Base-by-base conservation (phyloP, 2,113 vertebrate genomes). In the Mustela nigripes region DNA sequence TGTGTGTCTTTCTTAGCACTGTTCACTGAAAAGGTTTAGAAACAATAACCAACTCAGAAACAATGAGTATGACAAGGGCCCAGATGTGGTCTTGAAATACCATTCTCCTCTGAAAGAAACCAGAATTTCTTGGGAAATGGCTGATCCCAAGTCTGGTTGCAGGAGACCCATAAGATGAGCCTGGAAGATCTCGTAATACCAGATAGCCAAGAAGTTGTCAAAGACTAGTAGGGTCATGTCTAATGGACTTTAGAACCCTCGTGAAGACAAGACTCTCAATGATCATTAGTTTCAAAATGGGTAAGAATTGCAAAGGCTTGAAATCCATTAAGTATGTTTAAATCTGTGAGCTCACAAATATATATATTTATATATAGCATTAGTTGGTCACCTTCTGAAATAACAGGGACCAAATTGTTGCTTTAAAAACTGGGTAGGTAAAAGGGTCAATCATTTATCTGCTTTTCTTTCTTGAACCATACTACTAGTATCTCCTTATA, bases 71-170 rank as follows among this genome's bases (percentile, higher is more conserved):
- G 19, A 33, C 22, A 82, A 69, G 67, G 12, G 9, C 31, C 48
- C 53, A 91, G 16, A 81, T 53, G 22, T 45, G 18, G 50, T 83
- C 42, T 71, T 31, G 39, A 89, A 92, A 84, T 84, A n/a, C 22
- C 31, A 53, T 87, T 74, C 78, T 36, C 69, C 60, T 88, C 22
- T 89, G 28, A 92, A 79, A 92, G 88, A 88, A 96, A 65, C 11
- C 56, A 82, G 56, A 36, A 50, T 60, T 92, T 83, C 45, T 22
- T 48, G 26, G 50, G n/a, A 95, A 95, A 86, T 50, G 18, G 31
- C 15, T 67, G 31, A 85, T 58, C 21, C 74, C 63, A 95, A 84
- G 80, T 86, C 76, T 86, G 73, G 21, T 15, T 15, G 28, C 33
- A 94, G 39, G 65, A 53, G 48, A 76, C 60, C 33, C 31, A 14